Evolutionary conservation across 2,888 invertebrate species (phyloP).

Genomic region (Patella caerulea): DNA sequence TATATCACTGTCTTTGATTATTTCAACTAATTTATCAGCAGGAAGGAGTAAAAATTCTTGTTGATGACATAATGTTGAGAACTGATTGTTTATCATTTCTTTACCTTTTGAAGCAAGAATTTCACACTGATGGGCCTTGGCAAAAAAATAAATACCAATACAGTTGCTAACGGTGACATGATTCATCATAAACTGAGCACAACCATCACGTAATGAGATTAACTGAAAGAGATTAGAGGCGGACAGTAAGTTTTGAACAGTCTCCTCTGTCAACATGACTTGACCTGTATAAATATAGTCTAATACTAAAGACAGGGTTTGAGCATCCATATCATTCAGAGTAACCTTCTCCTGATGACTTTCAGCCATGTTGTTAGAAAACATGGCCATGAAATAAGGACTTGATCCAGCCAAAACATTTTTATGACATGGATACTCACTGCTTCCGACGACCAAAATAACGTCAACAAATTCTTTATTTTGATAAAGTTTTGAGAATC

Average conservation of each 20-base stretch:
- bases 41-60: conserved; percentile 66
- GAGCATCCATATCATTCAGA: conserved; percentile 61
- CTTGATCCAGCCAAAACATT: conserved; percentile 67
- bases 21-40: conserved; percentile 66
- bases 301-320: conserved; percentile 62
- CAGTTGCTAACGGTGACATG: conserved; percentile 67
- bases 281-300: conserved; percentile 69
- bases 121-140: conserved; percentile 67
- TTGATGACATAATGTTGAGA: conserved; percentile 56
- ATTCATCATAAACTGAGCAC: conserved; percentile 69
- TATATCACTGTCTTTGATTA: conserved; percentile 65
- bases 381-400: conserved; percentile 70
- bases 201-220: conserved; percentile 61
- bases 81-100: conserved; percentile 62
- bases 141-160: conserved; percentile 69
- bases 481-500: conserved; percentile 63
- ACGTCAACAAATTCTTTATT: conserved; percentile 67
- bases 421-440: conserved; percentile 66
- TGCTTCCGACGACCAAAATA: conserved; percentile 53
- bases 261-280: conserved; percentile 62
- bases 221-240: conserved; percentile 69
- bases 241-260: conserved; percentile 67
- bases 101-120: conserved; percentile 56
- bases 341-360: conserved; percentile 60
- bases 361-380: conserved; percentile 63